Conservation (phyloP, 2,797 vertebrate species). For the Melopsittacus undulatus region DNA sequence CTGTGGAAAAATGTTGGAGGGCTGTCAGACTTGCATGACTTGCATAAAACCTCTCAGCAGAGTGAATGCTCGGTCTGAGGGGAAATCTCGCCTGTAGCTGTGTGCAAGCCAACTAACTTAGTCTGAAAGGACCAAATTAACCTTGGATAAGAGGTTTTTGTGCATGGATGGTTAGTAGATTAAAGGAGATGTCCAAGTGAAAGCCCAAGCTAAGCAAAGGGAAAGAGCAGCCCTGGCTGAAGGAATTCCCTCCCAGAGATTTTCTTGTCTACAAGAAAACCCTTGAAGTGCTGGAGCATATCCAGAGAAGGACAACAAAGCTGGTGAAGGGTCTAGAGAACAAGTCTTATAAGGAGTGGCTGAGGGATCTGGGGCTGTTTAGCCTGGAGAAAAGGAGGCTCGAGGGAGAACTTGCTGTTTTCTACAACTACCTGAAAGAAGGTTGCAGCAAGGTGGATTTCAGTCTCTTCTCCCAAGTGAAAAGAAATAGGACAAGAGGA, state of each 20-base stretch:
- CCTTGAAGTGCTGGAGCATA: accelerated
- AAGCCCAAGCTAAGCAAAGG: not conserved
- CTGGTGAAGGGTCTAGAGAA: not conserved
- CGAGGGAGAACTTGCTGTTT: not conserved
- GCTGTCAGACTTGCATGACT: slow-evolving; percentile 31
- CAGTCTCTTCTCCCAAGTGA: accelerated
- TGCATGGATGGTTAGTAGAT: slow-evolving; percentile 45
- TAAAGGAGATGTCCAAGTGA: not conserved
- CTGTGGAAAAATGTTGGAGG: not conserved
- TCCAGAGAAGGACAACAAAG: not conserved
- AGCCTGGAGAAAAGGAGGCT: not conserved
- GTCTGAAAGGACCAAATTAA: slow-evolving; percentile 68
- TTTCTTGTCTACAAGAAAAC: not conserved
- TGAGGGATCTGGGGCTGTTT: not conserved
- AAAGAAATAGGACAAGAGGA: not conserved
- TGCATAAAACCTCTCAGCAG: slow-evolving; percentile 27
- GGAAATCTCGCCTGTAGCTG: slow-evolving; percentile 52
- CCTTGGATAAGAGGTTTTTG: slow-evolving; percentile 60
- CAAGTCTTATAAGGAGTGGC: not conserved
- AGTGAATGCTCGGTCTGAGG: not conserved
- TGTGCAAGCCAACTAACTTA: slow-evolving; percentile 33
- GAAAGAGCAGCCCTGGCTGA: not conserved
- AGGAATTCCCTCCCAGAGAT: not conserved
- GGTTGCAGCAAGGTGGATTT: accelerated
- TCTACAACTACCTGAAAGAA: not conserved